phyloP scores from a whole-genome alignment of 1,140 invertebrate species.

The Aphelinus certus region DNA sequence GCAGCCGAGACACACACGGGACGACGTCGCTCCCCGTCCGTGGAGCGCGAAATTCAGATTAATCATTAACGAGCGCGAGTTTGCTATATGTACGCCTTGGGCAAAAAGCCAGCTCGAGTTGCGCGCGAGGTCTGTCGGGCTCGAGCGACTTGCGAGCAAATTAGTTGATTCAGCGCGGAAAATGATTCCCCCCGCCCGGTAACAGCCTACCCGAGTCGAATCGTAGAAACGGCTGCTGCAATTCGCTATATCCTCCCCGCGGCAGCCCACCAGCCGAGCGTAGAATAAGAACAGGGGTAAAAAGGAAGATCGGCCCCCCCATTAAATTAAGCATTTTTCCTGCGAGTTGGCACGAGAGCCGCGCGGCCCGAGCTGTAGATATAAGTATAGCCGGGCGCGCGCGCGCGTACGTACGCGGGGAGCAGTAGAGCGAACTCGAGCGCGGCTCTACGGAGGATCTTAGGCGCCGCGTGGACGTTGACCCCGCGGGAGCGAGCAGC shows the following conservation, averaged over 20 bases:
- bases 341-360: slow-evolving; percentile 50
- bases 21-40: no score
- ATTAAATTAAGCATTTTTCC: slow-evolving; percentile 50
- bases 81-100: no score
- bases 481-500: slow-evolving; percentile 45
- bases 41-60: no score
- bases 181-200: neutral
- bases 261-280: neutral
- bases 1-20: no score
- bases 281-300: slow-evolving; percentile 4
- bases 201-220: neutral
- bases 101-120: no score
- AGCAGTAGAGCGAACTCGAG: neutral
- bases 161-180: slow-evolving; percentile 28
- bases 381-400: neutral
- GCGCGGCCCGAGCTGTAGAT: neutral
- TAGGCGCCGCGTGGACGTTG: slow-evolving; percentile 64
- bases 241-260: no score
- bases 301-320: slow-evolving; percentile 42
- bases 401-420: no score
- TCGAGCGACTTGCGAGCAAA: slow-evolving; percentile 10
- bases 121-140: no score
- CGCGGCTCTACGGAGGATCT: slow-evolving; percentile 51
- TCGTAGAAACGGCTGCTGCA: no score
- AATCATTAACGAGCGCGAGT: no score